These are phyloP conservation scores for Leptogaster cylindrica DNA, from an alignment of 2,888 invertebrate species.

Conservation along the genomic window DNA sequence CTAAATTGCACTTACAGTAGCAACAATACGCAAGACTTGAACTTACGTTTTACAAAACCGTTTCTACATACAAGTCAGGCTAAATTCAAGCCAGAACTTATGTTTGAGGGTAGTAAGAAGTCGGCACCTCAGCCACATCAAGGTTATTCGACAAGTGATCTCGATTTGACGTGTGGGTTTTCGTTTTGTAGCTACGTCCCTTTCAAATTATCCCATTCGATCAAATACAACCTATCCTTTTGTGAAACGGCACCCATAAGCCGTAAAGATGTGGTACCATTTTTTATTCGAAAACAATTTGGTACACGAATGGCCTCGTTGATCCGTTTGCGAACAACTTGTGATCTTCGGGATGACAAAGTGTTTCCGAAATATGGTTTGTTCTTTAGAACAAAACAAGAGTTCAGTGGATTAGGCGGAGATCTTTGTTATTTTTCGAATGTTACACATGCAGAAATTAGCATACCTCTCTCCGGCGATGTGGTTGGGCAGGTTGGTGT, in stretches of 20 bases:
- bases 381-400: constrained; percentile 75
- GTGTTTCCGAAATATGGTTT: constrained; percentile 81
- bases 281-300: constrained; percentile 80
- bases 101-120: constrained; percentile 77
- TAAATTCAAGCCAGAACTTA: constrained; percentile 63
- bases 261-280: constrained; percentile 69
- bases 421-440: constrained; percentile 91
- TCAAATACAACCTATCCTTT: constrained; percentile 88
- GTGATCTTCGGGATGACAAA: constrained; percentile 79
- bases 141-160: constrained; percentile 77
- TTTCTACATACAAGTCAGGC: constrained; percentile 72
- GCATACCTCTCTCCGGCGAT: constrained; percentile 67
- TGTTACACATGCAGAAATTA: constrained; percentile 75
- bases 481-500: constrained; percentile 58
- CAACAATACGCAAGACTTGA: constrained; percentile 80
- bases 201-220: constrained; percentile 74
- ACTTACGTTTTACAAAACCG: constrained; percentile 82
- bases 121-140: constrained; percentile 61
- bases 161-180: constrained; percentile 67
- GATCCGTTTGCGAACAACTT: constrained; percentile 77
- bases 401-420: constrained; percentile 83
- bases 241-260: constrained; percentile 74
- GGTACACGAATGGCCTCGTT: constrained; percentile 91
- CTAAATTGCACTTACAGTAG: constrained; percentile 87
- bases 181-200: not conserved